Evolutionary conservation across 2,113 vertebrate genomes (phyloP).

Genomic region (Stegostoma tigrinum): DNA sequence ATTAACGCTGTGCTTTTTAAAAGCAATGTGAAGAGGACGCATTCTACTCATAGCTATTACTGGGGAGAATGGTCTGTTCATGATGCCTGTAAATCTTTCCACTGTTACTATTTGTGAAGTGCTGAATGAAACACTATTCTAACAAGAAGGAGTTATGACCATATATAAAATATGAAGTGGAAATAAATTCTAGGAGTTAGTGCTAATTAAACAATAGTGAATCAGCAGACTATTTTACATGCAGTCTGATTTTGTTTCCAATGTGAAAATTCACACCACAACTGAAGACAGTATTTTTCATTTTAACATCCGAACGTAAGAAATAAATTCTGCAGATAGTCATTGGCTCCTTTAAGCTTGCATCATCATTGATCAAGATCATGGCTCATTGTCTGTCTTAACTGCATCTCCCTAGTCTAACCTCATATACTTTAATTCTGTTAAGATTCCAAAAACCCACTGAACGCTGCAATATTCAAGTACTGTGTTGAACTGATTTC

Average conservation of each 20-base stretch:
- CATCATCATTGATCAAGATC: too few species aligned
- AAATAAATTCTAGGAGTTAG: not conserved
- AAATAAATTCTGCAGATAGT: too few species aligned
- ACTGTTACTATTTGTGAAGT: not conserved
- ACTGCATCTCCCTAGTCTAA: too few species aligned
- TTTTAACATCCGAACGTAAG: too few species aligned
- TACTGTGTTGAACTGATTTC: too few species aligned
- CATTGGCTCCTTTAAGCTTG: too few species aligned
- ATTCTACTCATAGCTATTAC: not conserved
- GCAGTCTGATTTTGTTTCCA: not conserved
- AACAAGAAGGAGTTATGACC: not conserved
- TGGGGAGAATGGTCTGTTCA: not conserved
- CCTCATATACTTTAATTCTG: too few species aligned
- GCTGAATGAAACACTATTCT: not conserved
- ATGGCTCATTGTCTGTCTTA: too few species aligned
- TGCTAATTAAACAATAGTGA: not conserved
- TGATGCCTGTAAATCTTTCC: not conserved
- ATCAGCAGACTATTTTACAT: not conserved
- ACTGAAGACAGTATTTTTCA: not conserved
- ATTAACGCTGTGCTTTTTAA: not conserved
- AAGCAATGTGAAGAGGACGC: not conserved
- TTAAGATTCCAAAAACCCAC: too few species aligned
- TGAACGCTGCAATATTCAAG: too few species aligned
- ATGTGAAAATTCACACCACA: not conserved
- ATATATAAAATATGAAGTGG: not conserved